phyloP scores from a whole-genome alignment of 1,140 invertebrate genomes.

The Apis cerana region DNA sequence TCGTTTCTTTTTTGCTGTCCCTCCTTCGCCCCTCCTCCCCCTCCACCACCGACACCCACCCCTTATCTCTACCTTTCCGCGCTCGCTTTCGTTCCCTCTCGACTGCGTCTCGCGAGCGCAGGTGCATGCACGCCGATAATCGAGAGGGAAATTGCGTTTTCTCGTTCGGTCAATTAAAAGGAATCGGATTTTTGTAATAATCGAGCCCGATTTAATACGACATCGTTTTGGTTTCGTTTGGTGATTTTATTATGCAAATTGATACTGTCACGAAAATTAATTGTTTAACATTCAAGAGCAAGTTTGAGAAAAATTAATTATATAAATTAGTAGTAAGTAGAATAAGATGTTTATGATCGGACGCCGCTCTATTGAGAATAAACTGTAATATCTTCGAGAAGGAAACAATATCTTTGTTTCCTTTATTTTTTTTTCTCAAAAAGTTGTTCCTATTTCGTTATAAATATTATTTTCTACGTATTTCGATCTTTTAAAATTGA shows the following conservation, averaged over 20 bases:
- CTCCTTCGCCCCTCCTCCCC: neutral
- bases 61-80: constrained; percentile 40
- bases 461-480: neutral
- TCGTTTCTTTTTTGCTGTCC: constrained; percentile 54
- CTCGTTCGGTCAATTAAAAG: constrained; percentile 40
- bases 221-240: neutral
- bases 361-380: neutral
- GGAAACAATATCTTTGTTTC: too few relatives aligned
- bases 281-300: too few relatives aligned
- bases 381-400: neutral
- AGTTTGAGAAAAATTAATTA: neutral
- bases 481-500: neutral
- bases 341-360: neutral
- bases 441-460: neutral
- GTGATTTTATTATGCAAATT: neutral
- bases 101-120: constrained; percentile 17
- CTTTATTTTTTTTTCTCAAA: neutral
- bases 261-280: too few relatives aligned
- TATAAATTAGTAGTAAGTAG: neutral
- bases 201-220: neutral
- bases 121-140: constrained; percentile 44
- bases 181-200: neutral
- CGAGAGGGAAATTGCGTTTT: constrained; percentile 34
- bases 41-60: neutral
- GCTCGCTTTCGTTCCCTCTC: constrained; percentile 32